These are phyloP conservation scores for Sula dactylatra DNA, from an alignment of 2,113 vertebrate genomes.

Conservation along the genomic window DNA sequence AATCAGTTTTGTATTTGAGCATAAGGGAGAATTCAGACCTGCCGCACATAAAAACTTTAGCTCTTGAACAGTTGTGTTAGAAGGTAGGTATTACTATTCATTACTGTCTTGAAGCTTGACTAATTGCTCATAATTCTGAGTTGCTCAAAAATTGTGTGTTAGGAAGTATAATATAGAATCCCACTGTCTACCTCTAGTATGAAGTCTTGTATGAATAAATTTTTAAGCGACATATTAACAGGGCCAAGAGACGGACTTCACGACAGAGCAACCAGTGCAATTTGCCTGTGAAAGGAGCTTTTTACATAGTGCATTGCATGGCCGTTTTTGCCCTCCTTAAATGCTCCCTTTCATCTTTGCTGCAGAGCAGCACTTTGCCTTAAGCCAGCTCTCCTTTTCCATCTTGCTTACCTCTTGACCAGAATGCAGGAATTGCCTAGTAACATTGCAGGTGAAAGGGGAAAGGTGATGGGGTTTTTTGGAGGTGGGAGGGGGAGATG, in stretches of 20 bases:
- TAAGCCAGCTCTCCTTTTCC: neutral
- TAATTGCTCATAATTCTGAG: neutral
- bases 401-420: neutral
- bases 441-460: neutral
- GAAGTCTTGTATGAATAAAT: too few species aligned
- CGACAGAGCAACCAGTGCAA: neutral
- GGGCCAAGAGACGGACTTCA: neutral
- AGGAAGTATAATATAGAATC: neutral
- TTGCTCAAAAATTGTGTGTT: neutral
- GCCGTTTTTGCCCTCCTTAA: neutral
- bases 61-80: neutral
- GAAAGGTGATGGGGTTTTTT: neutral
- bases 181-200: too few species aligned
- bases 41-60: fast-evolving
- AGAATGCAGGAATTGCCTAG: neutral
- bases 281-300: neutral
- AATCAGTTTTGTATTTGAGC: neutral
- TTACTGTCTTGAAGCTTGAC: neutral
- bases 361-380: neutral
- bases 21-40: neutral
- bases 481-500: neutral
- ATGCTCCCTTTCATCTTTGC: neutral
- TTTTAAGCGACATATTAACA: neutral
- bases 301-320: neutral
- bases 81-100: neutral